Conservation (phyloP, 2,113 vertebrate genomes). For the Verasper variegatus region DNA sequence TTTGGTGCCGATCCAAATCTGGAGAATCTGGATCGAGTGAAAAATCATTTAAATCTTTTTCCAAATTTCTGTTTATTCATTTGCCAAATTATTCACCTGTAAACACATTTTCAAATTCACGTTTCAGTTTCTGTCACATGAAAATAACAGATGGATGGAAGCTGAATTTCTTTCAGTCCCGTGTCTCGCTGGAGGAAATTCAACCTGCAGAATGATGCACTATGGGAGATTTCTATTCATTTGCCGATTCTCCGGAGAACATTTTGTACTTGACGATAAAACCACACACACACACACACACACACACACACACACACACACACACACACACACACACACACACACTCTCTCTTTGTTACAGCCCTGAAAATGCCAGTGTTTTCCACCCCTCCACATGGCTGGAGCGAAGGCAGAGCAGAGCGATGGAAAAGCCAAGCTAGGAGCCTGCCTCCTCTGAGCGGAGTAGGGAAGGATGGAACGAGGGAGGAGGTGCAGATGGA, state of each 20-base stretch:
- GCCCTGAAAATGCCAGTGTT: conserved; percentile 38
- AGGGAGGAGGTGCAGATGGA: conserved; percentile 58
- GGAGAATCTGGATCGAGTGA: no score
- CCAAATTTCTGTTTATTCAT: not conserved
- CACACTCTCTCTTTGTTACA: conserved; percentile 35
- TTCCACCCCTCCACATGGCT: conserved; percentile 56
- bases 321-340: conserved; percentile 6
- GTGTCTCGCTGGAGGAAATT: not conserved
- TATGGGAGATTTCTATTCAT: conserved; percentile 22
- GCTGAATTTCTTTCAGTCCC: no score
- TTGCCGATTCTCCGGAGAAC: conserved; percentile 39
- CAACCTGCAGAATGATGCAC: not conserved
- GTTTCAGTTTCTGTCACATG: no score
- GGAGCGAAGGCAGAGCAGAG: conserved; percentile 44
- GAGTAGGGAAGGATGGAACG: not conserved
- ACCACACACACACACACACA: conserved; percentile 18
- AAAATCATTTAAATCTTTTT: not conserved
- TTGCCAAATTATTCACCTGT: not conserved
- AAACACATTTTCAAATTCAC: no score
- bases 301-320: conserved; percentile 5
- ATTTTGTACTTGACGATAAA: conserved; percentile 42
- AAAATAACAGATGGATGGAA: no score
- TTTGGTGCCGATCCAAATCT: no score
- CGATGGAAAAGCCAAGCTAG: conserved; percentile 41
- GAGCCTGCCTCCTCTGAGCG: conserved; percentile 18